Percentiles rank a stretch among this genome's conserved stretches.
Conservation (phyloP, 2,113 vertebrate genomes). For the Nibea albiflora region DNA sequence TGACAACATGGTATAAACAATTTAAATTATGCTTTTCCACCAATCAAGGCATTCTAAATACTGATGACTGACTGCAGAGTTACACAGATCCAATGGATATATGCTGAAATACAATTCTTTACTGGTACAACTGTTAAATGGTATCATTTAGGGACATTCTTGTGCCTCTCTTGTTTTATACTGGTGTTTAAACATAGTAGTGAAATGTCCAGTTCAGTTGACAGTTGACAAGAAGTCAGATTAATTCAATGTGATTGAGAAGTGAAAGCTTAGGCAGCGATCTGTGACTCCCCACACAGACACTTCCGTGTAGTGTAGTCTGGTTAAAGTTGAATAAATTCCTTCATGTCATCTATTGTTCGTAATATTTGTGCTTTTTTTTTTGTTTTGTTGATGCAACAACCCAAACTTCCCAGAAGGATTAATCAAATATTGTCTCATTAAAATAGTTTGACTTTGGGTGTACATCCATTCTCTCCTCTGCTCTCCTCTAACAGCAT, state of each 20-base stretch:
- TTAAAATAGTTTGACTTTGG: conserved; percentile 10
- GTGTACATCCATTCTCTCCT: conserved; percentile 7
- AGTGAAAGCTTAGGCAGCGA: background rate
- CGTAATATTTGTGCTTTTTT: background rate
- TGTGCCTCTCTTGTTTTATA: background rate
- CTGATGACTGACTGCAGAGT: conserved; percentile 10
- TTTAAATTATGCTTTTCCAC: conserved; percentile 47
- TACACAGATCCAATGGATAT: conserved; percentile 25
- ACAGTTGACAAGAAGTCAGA: background rate
- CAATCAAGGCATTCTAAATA: conserved; percentile 24
- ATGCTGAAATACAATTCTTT: background rate
- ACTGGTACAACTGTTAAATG: background rate
- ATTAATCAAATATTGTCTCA: background rate
- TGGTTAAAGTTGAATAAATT: background rate
- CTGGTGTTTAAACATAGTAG: background rate
- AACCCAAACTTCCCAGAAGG: background rate
- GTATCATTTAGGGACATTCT: background rate
- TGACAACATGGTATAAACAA: conserved; percentile 47
- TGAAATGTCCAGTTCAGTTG: background rate
- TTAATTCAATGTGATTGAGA: background rate
- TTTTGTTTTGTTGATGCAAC: conserved; percentile 3
- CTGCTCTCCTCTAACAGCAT: conserved; percentile 40
- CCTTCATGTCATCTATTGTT: background rate
- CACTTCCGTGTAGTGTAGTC: background rate
- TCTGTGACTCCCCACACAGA: background rate